These are phyloP conservation scores for Macaria liturata DNA, from an alignment of 2,888 invertebrate genomes.

Conservation along the genomic window DNA sequence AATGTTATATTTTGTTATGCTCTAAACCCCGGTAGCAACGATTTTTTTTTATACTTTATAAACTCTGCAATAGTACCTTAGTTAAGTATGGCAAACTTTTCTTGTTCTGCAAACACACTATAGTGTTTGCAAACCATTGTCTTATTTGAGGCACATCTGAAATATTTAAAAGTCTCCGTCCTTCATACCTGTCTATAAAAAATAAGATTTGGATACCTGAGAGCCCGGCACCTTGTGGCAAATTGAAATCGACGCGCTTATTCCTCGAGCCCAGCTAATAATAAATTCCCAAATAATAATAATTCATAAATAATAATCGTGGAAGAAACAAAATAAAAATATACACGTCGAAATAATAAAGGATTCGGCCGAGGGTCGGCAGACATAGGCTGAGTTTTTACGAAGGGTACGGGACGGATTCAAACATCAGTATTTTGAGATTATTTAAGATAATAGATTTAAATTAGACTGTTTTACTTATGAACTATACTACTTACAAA, in stretches of 20 bases:
- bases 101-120: too few species aligned
- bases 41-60: too few species aligned
- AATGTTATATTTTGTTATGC: too few species aligned
- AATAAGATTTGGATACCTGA: conserved; percentile 46
- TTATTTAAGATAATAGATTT: neutral
- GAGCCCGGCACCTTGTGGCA: conserved; percentile 73
- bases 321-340: conserved; percentile 78
- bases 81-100: too few species aligned
- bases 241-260: conserved; percentile 80
- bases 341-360: conserved; percentile 82
- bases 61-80: too few species aligned
- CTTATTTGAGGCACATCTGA: too few species aligned
- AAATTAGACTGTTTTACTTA: too few species aligned
- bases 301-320: conserved; percentile 83
- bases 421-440: neutral
- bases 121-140: too few species aligned
- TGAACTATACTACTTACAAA: neutral
- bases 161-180: too few species aligned
- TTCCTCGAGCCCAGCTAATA: conserved; percentile 71
- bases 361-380: conserved; percentile 62
- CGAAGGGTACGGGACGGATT: neutral
- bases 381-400: conserved; percentile 52
- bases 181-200: conserved; percentile 6
- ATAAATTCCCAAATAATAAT: conserved; percentile 82
- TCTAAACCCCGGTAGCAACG: too few species aligned